Percentiles rank a stretch among this genome's conserved stretches.
These are phyloP conservation scores for Electrophaes corylata DNA, from an alignment of 2,888 invertebrate species.

Conservation along the genomic window DNA sequence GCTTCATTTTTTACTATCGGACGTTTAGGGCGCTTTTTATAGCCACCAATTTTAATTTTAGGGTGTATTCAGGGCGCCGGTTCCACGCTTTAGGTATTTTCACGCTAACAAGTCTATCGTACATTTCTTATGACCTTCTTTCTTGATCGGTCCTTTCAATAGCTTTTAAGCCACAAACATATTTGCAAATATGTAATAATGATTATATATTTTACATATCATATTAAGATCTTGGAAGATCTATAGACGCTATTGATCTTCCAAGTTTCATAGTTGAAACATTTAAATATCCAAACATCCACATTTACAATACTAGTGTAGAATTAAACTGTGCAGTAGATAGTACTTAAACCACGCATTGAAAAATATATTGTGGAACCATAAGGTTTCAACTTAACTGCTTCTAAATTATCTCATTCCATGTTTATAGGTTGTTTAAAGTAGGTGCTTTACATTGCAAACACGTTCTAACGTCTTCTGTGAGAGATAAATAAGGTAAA, in stretches of 20 bases:
- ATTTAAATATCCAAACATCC: too few species aligned
- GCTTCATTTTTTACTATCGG: background rate
- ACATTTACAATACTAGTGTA: too few species aligned
- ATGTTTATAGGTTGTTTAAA: slow-evolving; percentile 16
- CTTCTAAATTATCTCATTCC: slow-evolving; percentile 23
- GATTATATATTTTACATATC: too few species aligned
- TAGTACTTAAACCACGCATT: background rate
- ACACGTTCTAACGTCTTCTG: slow-evolving; percentile 30
- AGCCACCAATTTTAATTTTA: background rate
- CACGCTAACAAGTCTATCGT: background rate
- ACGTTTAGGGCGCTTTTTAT: background rate
- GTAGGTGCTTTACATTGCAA: slow-evolving; percentile 21
- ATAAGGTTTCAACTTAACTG: slow-evolving; percentile 8
- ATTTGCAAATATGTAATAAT: too few species aligned
- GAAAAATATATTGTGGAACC: background rate
- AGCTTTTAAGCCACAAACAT: too few species aligned
- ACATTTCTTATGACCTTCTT: too few species aligned
- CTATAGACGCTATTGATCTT: too few species aligned
- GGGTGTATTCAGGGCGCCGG: too few species aligned
- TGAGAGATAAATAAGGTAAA: slow-evolving; percentile 27
- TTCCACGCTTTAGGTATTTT: too few species aligned
- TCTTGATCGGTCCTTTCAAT: too few species aligned
- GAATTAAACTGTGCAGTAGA: background rate
- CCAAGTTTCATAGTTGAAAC: too few species aligned
- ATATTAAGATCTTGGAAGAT: too few species aligned